A percentile compares a stretch with the other conserved stretches of the same genome.
Conservation (phyloP, 2,113 vertebrate genomes). For the Paracanthobrama guichenoti region DNA sequence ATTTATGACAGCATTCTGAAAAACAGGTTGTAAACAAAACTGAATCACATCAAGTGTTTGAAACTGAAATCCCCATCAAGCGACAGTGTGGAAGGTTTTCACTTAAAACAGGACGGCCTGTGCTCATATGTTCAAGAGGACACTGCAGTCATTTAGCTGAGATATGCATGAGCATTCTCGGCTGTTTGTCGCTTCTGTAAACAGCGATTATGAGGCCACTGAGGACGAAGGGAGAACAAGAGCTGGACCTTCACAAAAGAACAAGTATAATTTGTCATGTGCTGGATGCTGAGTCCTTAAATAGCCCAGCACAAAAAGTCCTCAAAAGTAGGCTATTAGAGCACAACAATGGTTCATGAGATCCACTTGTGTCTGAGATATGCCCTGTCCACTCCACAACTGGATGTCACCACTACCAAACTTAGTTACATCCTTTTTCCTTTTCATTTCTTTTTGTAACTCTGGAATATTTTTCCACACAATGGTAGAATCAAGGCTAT, state of each 20-base stretch:
- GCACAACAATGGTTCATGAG: conserved; percentile 54
- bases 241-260: conserved; percentile 76
- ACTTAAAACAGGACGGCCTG: conserved; percentile 23
- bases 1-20: conserved; percentile 52
- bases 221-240: conserved; percentile 61
- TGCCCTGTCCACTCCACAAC: conserved; percentile 23
- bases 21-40: conserved; percentile 1
- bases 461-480: conserved; percentile 13
- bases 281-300: conserved; percentile 78
- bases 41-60: conserved; percentile 19
- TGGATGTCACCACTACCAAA: conserved; percentile 42
- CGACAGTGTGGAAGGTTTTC: neutral
- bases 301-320: conserved; percentile 78
- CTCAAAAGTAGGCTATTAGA: conserved; percentile 78
- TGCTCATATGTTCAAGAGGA: conserved; percentile 20
- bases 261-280: conserved; percentile 76
- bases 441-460: neutral
- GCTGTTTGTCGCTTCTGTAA: conserved; percentile 39
- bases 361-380: conserved; percentile 44
- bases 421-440: conserved; percentile 29
- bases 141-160: conserved; percentile 30
- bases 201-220: conserved; percentile 33
- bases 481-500: conserved; percentile 15
- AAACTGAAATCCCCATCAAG: conserved; percentile 10
- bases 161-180: conserved; percentile 31